Conservation (phyloP, 1,140 invertebrate genomes). For the Coboldia fuscipes region DNA sequence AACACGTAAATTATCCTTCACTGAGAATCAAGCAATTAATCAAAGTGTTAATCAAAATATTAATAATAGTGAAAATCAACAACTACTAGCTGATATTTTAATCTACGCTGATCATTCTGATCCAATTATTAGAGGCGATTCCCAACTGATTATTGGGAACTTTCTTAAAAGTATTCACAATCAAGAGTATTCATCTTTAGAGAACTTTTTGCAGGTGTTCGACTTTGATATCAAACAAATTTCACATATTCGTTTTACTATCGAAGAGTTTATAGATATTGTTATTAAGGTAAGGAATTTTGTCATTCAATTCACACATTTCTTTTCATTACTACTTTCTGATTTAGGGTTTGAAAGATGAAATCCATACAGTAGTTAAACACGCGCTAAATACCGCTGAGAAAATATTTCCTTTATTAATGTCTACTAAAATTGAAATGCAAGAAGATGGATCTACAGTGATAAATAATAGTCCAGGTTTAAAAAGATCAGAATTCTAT, state of each 20-base stretch:
- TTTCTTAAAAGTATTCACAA: slow-evolving; percentile 27
- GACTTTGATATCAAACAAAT: neutral
- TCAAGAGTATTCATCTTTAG: slow-evolving; percentile 14
- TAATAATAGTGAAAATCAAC: slow-evolving; percentile 7
- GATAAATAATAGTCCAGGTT: too few species aligned
- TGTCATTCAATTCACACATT: slow-evolving; percentile 4
- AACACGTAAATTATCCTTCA: slow-evolving; percentile 2
- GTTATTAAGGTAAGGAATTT: slow-evolving; percentile 15
- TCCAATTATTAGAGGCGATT: slow-evolving; percentile 54
- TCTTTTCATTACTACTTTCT: too few species aligned
- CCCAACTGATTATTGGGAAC: slow-evolving; percentile 36
- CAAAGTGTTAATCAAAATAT: neutral
- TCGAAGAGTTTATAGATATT: slow-evolving; percentile 19
- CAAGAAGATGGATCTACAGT: too few species aligned
- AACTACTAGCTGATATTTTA: slow-evolving; percentile 39
- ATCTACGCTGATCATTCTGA: slow-evolving; percentile 48
- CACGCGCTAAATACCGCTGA: slow-evolving; percentile 21
- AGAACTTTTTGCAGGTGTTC: slow-evolving; percentile 12
- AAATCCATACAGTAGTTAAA: slow-evolving; percentile 24
- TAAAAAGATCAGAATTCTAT: too few species aligned
- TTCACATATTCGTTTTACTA: neutral
- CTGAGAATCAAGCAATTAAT: neutral
- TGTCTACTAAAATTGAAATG: slow-evolving; percentile 9
- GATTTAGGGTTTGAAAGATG: slow-evolving; percentile 38
- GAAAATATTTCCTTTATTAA: slow-evolving; percentile 21